Evolutionary conservation across 1,140 invertebrate species (phyloP), one percentile per base, ranked within the genome.

Genomic region (Plutomurus gul): DNA sequence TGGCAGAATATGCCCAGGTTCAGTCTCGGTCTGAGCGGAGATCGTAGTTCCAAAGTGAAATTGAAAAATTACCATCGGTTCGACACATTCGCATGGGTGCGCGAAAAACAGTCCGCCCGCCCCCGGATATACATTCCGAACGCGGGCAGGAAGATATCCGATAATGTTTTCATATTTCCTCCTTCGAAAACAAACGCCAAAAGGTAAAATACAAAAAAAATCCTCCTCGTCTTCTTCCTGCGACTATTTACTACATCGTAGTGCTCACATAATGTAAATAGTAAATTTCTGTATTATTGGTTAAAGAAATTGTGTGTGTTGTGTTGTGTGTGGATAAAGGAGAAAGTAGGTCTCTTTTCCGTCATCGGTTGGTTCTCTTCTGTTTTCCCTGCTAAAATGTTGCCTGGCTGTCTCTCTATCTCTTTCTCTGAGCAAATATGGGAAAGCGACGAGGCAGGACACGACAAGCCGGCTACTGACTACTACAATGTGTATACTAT

Each of bases 11-110:
- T 65, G 56, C 56, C 11, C 16, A 11, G 56, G 1, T 65, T 65
- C 10, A 11, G 27, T 2, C 18, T 65, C 0, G 1, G 56, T 16
- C 11, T 2, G 6, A 27, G 49, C 13, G 36, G 4, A n/a, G 25
- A 11, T 43, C 11, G 56, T 4, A 46, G 20, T 10, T n/a, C 7
- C 13, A 39, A 65, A 77, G 75, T 77, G 22, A 65, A 46, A n/a
- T 39, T 77, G 37, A 65, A 70, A 27, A 77, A 77, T 43, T 70
- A 70, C 30, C 33, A 27, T 36, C 75, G 56, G n/a, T 77, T 70
- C 56, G 75, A 65, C 36, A 77, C 75, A 33, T 77, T 77, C 30
- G 75, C 47, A 1, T 77, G 75, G 75, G 65, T 39, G 25, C 16
- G 75, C 1, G 56, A 65, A 25, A 33, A 36, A 65, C 56, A n/a